Evolutionary conservation across 1,140 invertebrate genomes (phyloP), one percentile per base, ranked within the genome.

Genomic region (Drosophila serrata): DNA sequence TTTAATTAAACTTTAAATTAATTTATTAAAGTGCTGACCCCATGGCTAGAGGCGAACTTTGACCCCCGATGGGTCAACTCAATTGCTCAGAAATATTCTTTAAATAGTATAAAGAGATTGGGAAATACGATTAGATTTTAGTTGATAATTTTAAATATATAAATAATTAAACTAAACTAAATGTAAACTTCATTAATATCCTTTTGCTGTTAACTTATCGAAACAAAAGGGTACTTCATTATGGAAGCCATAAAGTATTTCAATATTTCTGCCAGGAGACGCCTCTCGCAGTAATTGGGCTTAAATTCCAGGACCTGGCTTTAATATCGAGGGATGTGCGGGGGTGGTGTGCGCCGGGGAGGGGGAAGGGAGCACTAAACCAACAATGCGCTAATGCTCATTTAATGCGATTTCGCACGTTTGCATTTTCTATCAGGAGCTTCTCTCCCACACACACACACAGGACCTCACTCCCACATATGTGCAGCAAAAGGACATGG

Each of bases 1-100:
- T 87, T 88, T 87, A 88, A 87, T 87, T 87, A 88, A 87, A 88
- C 72, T 88, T 87, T 82, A 87, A 87, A 88, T 87, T 88, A 87
- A 88, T 87, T 87, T 88, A 87, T 87, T 88, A 84, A 88, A 87
- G 84, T 88, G 84, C 76, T 79, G 22, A 31, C 29, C 35, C 27
- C 24, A 2, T 6, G 40, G 56, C 24, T n/a, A 27, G 27, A 45
- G 42, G 29, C 46, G 11, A 35, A n/a, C 40, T 15, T 53, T 53
- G 49, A 53, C 31, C 49, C 31, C 19, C 31, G 49, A n/a, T n/a
- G 17, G 49, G 4, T 35, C 17, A 35, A 0, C 31, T 53, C 31
- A 53, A 53, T 53, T 31, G 31, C 4, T 53, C 31, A 15, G 31
- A n/a, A 27, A 27, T 22, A 19, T 15, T 2, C 45, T n/a, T 33